Percentiles rank a stretch among this genome's conserved stretches.
These are phyloP conservation scores for Cotesia glomerata DNA, from an alignment of 1,140 invertebrate species.

Conservation along the genomic window DNA sequence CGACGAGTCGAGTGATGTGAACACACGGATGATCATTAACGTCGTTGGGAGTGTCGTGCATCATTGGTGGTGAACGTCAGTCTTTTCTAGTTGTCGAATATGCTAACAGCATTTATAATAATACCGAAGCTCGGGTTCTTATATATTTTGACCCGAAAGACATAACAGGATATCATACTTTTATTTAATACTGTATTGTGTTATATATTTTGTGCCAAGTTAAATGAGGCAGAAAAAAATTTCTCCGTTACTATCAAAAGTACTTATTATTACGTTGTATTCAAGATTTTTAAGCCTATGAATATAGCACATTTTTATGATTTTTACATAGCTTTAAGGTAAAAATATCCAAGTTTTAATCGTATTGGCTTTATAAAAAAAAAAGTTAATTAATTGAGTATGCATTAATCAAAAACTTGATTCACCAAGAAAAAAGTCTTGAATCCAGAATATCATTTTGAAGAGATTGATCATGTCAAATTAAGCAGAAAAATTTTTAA, in stretches of 20 bases:
- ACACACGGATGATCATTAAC: conserved; percentile 42
- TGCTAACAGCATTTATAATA: conserved; percentile 6
- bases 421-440: no score
- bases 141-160: background rate
- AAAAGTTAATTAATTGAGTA: no score
- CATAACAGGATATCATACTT: conserved; percentile 1
- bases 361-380: no score
- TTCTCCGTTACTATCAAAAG: background rate
- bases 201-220: background rate
- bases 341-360: no score
- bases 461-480: no score
- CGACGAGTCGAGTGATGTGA: conserved; percentile 19
- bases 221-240: background rate
- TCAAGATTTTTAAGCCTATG: no score
- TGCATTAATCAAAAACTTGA: no score
- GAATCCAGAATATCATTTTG: no score
- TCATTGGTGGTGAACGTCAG: conserved; percentile 43
- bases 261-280: no score
- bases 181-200: background rate
- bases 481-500: no score
- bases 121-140: background rate
- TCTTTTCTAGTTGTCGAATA: conserved; percentile 11
- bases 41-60: conserved; percentile 34
- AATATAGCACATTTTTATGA: no score
- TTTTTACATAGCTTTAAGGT: no score